Conservation (phyloP, 2,888 invertebrate genomes). For the Cryptus armator region DNA sequence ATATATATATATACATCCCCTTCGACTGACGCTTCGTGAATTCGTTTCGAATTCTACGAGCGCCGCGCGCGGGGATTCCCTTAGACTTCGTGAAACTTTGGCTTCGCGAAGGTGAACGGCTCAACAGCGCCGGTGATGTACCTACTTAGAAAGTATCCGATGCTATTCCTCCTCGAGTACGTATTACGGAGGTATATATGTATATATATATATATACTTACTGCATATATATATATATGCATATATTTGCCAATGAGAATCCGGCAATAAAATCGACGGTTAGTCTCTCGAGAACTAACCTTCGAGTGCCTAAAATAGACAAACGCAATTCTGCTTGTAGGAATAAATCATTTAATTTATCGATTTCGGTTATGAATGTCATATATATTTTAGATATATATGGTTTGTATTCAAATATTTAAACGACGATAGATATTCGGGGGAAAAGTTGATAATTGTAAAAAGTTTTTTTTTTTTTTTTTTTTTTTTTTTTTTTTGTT, state of each 20-base stretch:
- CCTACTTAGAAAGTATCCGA: constrained; percentile 62
- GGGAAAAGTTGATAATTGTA: neutral
- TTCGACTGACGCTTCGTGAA: constrained; percentile 35
- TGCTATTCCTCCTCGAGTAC: constrained; percentile 29
- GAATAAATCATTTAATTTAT: neutral
- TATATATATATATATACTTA: neutral
- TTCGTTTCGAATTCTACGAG: constrained; percentile 59
- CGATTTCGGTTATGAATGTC: neutral
- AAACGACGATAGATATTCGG: neutral
- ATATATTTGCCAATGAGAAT: neutral
- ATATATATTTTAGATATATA: too few species aligned
- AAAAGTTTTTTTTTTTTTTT: too few species aligned
- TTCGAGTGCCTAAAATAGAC: neutral
- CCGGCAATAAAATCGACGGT: constrained; percentile 11
- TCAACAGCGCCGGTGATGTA: constrained; percentile 51
- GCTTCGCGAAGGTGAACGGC: constrained; percentile 41
- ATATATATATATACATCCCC: neutral
- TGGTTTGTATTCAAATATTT: neutral
- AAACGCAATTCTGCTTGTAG: neutral
- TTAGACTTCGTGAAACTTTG: constrained; percentile 48
- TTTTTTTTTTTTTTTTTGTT: too few species aligned
- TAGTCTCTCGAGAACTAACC: neutral
- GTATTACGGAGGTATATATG: constrained; percentile 14
- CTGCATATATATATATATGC: neutral
- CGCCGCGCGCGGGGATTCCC: constrained; percentile 17